Evolutionary conservation across 2,888 invertebrate species (phyloP).

Genomic region (Tiliacea citrago): DNA sequence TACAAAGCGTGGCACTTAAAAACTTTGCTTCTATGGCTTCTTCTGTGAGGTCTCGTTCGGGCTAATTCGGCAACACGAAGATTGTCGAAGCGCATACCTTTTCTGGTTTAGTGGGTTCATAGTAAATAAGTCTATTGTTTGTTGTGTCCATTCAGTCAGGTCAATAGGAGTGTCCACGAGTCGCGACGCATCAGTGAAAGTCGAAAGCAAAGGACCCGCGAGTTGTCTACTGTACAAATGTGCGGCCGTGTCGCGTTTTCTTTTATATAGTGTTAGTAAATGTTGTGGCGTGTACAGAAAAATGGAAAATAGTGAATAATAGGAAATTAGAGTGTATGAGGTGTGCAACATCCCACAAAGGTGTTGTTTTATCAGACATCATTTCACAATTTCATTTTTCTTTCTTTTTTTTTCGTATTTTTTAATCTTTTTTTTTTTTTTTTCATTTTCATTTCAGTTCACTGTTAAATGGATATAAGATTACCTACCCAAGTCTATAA

Average conservation of each 20-base stretch:
- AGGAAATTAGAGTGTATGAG: constrained; percentile 31
- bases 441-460: too few species aligned
- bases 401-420: too few species aligned
- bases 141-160: constrained; percentile 50
- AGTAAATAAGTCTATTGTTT: constrained; percentile 46
- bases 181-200: constrained; percentile 79
- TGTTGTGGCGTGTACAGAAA: background rate
- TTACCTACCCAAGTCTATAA: background rate
- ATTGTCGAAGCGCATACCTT: background rate
- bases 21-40: background rate
- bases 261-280: constrained; percentile 15
- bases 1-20: background rate
- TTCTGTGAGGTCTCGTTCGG: background rate
- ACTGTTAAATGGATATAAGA: background rate
- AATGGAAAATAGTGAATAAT: constrained; percentile 14
- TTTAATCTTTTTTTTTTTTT: too few species aligned
- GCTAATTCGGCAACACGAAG: background rate
- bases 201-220: constrained; percentile 82
- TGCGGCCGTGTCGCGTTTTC: constrained; percentile 36
- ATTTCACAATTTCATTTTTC: too few species aligned
- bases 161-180: constrained; percentile 65
- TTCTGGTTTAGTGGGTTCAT: background rate
- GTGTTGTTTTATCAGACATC: constrained; percentile 5
- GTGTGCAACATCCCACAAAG: background rate
- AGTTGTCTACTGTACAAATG: constrained; percentile 73